A percentile compares a stretch with the other conserved stretches of the same genome.
Conservation (phyloP, 2,797 vertebrate genomes). For the Arnoldichthys spilopterus region DNA sequence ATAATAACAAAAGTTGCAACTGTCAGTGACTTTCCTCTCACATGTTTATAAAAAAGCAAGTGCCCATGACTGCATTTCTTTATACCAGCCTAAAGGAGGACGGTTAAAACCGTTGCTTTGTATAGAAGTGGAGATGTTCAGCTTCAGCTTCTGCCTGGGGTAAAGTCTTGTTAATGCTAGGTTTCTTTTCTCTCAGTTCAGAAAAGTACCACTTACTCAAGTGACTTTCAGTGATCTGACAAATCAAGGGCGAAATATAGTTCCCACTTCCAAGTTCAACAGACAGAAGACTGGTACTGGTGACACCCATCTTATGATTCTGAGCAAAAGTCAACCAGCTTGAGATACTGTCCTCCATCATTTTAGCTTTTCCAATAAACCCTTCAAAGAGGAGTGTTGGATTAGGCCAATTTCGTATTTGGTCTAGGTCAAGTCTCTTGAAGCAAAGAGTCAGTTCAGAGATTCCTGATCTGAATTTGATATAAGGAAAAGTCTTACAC, state of each 20-base stretch:
- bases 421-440: background rate
- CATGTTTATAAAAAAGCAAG: background rate
- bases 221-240: slow-evolving; percentile 67
- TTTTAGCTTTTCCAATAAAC: background rate
- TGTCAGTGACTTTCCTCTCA: background rate
- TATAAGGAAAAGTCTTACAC: background rate
- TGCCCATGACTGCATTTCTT: background rate
- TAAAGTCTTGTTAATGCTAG: background rate
- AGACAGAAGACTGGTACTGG: slow-evolving; percentile 5
- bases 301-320: background rate
- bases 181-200: slow-evolving; percentile 17
- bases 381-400: background rate
- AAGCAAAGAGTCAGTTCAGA: background rate
- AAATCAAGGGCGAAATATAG: slow-evolving; percentile 71
- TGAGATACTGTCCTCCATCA: background rate
- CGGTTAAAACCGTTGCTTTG: background rate
- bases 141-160: background rate
- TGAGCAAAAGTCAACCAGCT: background rate
- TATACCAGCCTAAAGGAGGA: background rate
- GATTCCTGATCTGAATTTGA: slow-evolving; percentile 7
- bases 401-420: background rate
- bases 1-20: background rate
- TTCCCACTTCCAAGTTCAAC: slow-evolving; percentile 66
- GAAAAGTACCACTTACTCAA: slow-evolving; percentile 56
- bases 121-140: background rate